phyloP scores from a whole-genome alignment of 2,888 invertebrate genomes.

The Branchinecta sandiegonensis region DNA sequence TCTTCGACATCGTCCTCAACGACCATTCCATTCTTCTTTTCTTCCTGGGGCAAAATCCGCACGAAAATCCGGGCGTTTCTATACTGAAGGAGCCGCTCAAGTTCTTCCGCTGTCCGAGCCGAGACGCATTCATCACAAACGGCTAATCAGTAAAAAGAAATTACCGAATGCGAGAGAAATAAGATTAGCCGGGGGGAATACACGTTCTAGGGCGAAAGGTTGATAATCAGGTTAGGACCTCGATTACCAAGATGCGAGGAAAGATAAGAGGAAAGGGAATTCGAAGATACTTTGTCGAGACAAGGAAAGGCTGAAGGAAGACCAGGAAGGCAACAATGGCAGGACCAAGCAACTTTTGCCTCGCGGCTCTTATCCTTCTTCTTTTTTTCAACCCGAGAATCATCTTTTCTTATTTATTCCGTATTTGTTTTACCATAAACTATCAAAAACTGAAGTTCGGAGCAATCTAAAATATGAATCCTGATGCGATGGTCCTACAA shows the following conservation, averaged over 20 bases:
- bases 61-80: conserved; percentile 31
- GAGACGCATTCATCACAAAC: conserved; percentile 32
- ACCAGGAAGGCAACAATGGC: no score
- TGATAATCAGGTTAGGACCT: conserved; percentile 16
- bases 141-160: conserved; percentile 26
- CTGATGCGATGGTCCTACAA: no score
- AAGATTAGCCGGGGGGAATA: conserved; percentile 12
- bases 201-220: background rate
- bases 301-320: no score
- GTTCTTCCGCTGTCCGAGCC: conserved; percentile 30
- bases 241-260: background rate
- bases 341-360: no score
- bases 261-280: conserved; percentile 16
- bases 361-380: no score
- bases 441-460: no score
- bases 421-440: no score
- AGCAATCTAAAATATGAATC: no score
- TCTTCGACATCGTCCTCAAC: no score
- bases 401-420: no score
- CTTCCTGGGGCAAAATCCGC: conserved; percentile 27
- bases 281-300: no score
- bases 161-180: conserved; percentile 19
- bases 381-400: no score
- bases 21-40: background rate
- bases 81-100: conserved; percentile 31